These are phyloP conservation scores for Chrysopilus asiliformis DNA, from an alignment of 2,888 invertebrate species.

Conservation along the genomic window DNA sequence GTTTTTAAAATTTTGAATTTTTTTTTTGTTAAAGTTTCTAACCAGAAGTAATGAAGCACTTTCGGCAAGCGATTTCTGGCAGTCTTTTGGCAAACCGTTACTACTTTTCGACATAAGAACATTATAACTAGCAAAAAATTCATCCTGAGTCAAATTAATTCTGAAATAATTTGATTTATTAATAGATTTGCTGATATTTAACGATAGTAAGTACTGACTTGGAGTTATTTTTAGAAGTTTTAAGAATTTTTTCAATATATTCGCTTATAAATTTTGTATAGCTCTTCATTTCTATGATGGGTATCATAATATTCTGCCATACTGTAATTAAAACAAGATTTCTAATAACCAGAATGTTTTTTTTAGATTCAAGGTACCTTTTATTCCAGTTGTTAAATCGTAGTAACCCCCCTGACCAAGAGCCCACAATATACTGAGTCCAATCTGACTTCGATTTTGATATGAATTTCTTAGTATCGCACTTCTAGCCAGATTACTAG, in stretches of 20 bases:
- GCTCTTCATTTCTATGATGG: conserved; percentile 55
- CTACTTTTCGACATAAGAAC: conserved; percentile 19
- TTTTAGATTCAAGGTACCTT: conserved; percentile 41
- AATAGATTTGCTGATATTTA: background rate
- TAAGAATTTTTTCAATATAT: conserved; percentile 39
- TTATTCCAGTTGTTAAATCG: conserved; percentile 51
- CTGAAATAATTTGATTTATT: conserved; percentile 4
- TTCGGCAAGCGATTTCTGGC: conserved; percentile 23
- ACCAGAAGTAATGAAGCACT: conserved; percentile 27
- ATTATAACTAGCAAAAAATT: conserved; percentile 26
- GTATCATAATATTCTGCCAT: conserved; percentile 63
- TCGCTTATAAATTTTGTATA: conserved; percentile 51
- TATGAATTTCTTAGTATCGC: conserved; percentile 55
- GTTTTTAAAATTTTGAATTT: background rate
- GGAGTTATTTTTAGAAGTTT: conserved; percentile 11
- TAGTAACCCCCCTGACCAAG: conserved; percentile 57
- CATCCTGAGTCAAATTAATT: conserved; percentile 20
- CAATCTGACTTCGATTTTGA: conserved; percentile 60
- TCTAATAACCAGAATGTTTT: conserved; percentile 1
- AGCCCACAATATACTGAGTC: conserved; percentile 60
- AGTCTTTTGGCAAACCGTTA: conserved; percentile 24
- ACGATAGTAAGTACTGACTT: conserved; percentile 2
- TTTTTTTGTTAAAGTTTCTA: conserved; percentile 2
- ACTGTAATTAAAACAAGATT: conserved; percentile 35
- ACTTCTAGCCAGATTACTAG: conserved; percentile 47